Evolutionary conservation across 2,797 vertebrate genomes (phyloP).

Genomic region (Pangasius sanitwongsei): DNA sequence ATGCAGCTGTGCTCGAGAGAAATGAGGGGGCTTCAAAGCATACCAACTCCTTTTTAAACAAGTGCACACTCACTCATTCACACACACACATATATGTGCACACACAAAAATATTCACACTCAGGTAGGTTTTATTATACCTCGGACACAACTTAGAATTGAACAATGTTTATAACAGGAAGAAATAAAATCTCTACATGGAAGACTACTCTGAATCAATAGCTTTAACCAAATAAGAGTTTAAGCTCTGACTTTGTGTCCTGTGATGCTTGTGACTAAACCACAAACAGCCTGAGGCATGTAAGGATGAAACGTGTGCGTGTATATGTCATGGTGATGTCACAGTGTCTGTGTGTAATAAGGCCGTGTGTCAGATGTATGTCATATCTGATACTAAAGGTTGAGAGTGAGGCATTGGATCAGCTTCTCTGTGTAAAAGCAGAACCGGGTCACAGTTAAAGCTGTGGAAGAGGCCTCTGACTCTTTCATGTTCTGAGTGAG

Average conservation of each 20-base stretch:
- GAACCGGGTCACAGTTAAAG: conserved; percentile 38
- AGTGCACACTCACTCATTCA: conserved; percentile 26
- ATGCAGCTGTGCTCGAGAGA: conserved; percentile 73
- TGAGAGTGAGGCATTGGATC: conserved; percentile 30
- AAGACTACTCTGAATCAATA: background rate
- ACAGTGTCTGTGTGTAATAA: conserved; percentile 22
- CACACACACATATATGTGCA: background rate
- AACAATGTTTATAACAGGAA: background rate
- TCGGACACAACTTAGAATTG: background rate
- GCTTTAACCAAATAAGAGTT: background rate
- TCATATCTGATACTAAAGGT: conserved; percentile 23
- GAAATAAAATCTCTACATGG: background rate
- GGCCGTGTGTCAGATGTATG: conserved; percentile 24
- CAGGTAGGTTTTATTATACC: conserved; percentile 11
- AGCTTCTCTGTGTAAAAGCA: conserved; percentile 31
- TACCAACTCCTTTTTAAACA: conserved; percentile 62
- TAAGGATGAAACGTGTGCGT: conserved; percentile 31
- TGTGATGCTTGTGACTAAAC: conserved; percentile 12
- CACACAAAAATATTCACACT: conserved; percentile 13
- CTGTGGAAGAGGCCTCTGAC: conserved; percentile 10
- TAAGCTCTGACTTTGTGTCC: background rate
- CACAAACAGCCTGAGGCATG: conserved; percentile 27
- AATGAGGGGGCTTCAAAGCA: conserved; percentile 77
- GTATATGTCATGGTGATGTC: conserved; percentile 41
- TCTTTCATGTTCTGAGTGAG: conserved; percentile 26